Evolutionary conservation across 2,797 vertebrate genomes (phyloP), one percentile per base, ranked within the genome.

Genomic region (Manis crassicaudata): DNA sequence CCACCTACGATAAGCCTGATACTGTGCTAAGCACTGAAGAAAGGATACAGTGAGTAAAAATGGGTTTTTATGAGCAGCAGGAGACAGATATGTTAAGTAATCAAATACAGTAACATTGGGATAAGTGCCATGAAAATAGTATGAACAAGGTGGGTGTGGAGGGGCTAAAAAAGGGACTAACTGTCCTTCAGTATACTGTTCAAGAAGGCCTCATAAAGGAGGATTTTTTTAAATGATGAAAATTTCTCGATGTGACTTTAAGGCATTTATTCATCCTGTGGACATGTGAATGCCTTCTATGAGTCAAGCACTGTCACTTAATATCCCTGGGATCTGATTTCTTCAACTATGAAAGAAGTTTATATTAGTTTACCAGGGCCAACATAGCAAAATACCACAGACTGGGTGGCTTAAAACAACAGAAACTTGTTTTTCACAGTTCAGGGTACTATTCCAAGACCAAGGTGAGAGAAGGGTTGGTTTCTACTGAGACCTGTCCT

Each of bases 271-370:
- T 65, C 52, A 89, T 32, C 54, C 52, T 60, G 7, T 68, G 54
- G 29, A 76, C 7, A 68, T 52, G 9, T 72, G n/a, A 86, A 68
- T 81, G 21, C 40, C 37, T 85, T 81, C 60, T 67, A 35, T 60
- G 63, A 79, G 32, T 89, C 46, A 84, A 65, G 17, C 21, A 12
- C 32, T 82, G 18, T 54, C 23, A 63, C 60, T 73, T 85, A 72
- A 46, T 27, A 80, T 50, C 21, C 60, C 52, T 76, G n/a, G 25
- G n/a, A 29, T 73, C 27, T 52, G 37, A n/a, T 18, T 20, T 81
- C 60, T 93, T 86, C 81, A 93, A 75, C 54, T 90, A 50, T 46
- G 65, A 58, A 94, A 80, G 67, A 56, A 70, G 75, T 63, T 87
- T 86, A 58, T 87, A 40, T 82, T 73, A 20, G 6, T 91, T 95